Evolutionary conservation across 1,140 invertebrate species (phyloP).

Genomic region (Leptonema lineaticorne): DNA sequence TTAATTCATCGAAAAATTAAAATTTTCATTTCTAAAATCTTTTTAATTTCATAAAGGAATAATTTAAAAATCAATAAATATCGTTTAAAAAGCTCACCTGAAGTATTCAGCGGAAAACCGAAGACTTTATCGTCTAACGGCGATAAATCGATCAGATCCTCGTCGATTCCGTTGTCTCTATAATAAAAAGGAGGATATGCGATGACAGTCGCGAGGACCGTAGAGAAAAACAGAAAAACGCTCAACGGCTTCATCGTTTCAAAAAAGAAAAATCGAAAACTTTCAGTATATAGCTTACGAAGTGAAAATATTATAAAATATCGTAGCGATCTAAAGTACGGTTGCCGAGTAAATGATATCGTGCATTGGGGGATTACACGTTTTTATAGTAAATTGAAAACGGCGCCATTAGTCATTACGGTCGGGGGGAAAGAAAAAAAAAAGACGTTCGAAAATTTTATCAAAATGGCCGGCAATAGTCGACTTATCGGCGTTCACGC

Average conservation of each 20-base stretch:
- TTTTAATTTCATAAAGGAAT: too few species aligned
- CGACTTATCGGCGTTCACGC: slow-evolving; percentile 12
- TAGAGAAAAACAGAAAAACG: slow-evolving; percentile 4
- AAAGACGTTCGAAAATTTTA: slow-evolving; percentile 2
- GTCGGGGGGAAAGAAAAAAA: too few species aligned
- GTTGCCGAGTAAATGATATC: slow-evolving; percentile 21
- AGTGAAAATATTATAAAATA: too few species aligned
- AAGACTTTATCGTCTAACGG: slow-evolving; percentile 54
- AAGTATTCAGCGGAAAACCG: slow-evolving; percentile 55
- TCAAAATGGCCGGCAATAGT: not conserved
- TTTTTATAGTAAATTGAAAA: slow-evolving; percentile 32
- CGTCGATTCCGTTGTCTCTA: slow-evolving; percentile 41
- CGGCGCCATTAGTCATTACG: not conserved
- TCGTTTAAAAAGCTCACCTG: slow-evolving; percentile 47
- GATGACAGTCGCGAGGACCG: not conserved
- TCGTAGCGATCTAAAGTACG: not conserved
- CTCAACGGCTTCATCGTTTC: slow-evolving; percentile 10
- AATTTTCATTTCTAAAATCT: too few species aligned
- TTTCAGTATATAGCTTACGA: too few species aligned
- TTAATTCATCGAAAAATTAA: too few species aligned
- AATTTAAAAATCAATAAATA: too few species aligned
- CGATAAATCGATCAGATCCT: slow-evolving; percentile 53
- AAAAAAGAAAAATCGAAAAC: not conserved
- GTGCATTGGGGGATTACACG: not conserved
- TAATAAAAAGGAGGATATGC: not conserved